Conservation (phyloP, 2,888 invertebrate genomes). For the Hypsopygia costalis region DNA sequence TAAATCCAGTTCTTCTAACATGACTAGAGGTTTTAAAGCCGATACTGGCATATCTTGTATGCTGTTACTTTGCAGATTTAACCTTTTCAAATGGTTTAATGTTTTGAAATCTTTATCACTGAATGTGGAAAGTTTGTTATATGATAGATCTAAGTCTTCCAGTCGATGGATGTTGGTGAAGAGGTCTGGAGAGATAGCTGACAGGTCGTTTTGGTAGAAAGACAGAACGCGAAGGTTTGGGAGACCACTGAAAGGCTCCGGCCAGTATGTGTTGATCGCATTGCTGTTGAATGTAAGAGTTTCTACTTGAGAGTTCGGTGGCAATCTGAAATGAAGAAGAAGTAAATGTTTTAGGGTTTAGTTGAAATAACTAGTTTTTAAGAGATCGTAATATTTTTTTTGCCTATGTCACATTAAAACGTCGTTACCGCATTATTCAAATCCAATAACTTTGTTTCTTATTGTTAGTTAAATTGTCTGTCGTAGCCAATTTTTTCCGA, state of each 20-base stretch:
- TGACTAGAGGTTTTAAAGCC: constrained; percentile 35
- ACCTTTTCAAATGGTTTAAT: constrained; percentile 32
- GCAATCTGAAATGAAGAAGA: constrained; percentile 52
- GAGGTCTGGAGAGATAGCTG: constrained; percentile 62
- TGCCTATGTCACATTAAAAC: too few relatives aligned
- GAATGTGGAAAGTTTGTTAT: constrained; percentile 66
- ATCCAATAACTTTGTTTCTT: too few relatives aligned
- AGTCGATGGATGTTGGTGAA: constrained; percentile 62
- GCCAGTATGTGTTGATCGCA: constrained; percentile 67
- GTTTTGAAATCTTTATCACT: constrained; percentile 59
- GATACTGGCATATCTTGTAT: constrained; percentile 32
- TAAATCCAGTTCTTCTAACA: constrained; percentile 48
- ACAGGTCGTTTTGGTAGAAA: constrained; percentile 72
- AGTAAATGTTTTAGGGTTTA: too few relatives aligned
- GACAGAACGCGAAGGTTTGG: constrained; percentile 60
- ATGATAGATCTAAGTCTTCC: constrained; percentile 75
- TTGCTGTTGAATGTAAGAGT: constrained; percentile 63
- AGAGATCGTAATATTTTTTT: too few relatives aligned
- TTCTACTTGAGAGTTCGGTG: constrained; percentile 62
- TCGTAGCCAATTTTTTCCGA: too few relatives aligned
- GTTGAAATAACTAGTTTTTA: too few relatives aligned
- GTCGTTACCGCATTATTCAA: too few relatives aligned
- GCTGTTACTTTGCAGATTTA: constrained; percentile 4
- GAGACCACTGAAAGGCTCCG: constrained; percentile 62
- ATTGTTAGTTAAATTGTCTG: too few relatives aligned